Percentiles rank a stretch among this genome's conserved stretches.
Conservation (phyloP, 2,888 invertebrate genomes). For the Drosophila eohydei region DNA sequence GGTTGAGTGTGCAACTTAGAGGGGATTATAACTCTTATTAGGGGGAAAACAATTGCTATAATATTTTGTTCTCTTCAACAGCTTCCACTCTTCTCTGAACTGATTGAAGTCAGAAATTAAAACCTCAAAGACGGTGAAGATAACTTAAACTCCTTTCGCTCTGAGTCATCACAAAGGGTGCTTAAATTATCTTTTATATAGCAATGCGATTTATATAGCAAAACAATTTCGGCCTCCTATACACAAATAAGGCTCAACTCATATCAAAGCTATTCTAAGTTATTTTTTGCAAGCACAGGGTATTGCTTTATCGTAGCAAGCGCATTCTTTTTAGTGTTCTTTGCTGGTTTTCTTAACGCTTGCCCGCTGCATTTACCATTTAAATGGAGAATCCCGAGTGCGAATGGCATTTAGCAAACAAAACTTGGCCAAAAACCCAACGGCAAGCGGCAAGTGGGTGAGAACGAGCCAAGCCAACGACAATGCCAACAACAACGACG, state of each 20-base stretch:
- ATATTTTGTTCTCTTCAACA: too few relatives aligned
- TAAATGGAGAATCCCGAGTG: constrained; percentile 68
- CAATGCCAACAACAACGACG: constrained; percentile 4
- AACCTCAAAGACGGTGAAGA: too few relatives aligned
- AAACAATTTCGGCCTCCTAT: neutral
- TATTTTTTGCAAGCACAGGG: neutral
- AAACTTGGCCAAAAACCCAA: constrained; percentile 66
- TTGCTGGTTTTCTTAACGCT: constrained; percentile 17
- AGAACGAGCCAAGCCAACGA: constrained; percentile 60
- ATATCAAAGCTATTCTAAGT: neutral
- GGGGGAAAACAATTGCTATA: too few relatives aligned
- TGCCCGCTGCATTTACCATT: constrained; percentile 63
- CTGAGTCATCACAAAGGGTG: too few relatives aligned
- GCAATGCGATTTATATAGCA: too few relatives aligned
- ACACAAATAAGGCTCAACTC: neutral
- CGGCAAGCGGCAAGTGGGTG: constrained; percentile 62
- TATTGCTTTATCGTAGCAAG: neutral
- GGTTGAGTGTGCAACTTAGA: neutral
- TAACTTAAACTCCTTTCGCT: too few relatives aligned
- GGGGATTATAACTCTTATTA: neutral
- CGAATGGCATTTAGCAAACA: constrained; percentile 74
- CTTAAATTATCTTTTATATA: too few relatives aligned
- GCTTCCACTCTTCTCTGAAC: neutral
- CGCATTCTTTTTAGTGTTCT: neutral
- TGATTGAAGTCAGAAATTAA: neutral